phyloP scores from a whole-genome alignment of 2,113 vertebrate species.

The Dromiciops gliroides region DNA sequence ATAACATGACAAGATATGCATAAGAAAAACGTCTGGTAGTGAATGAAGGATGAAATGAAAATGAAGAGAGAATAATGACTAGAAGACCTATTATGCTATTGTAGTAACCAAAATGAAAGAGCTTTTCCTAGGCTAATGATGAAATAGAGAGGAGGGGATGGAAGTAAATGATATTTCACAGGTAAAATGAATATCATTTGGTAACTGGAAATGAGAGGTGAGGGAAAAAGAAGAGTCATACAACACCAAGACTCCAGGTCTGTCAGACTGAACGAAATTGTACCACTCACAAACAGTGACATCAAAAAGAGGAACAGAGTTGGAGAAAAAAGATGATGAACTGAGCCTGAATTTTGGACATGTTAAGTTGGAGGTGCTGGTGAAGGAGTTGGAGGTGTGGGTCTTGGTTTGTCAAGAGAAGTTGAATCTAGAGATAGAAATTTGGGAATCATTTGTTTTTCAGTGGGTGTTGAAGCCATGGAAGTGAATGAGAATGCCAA shows the following conservation, averaged over 20 bases:
- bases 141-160: neutral
- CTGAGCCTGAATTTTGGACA: neutral
- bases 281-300: neutral
- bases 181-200: neutral
- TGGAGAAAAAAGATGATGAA: neutral
- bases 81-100: neutral
- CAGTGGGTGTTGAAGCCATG: slow-evolving; percentile 25
- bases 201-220: neutral
- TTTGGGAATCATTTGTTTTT: neutral
- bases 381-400: neutral
- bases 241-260: neutral
- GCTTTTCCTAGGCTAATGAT: neutral
- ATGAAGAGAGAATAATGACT: neutral
- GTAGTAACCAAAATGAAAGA: neutral
- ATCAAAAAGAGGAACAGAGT: neutral
- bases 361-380: neutral
- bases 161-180: neutral
- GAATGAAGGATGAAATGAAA: neutral
- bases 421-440: neutral
- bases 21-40: neutral
- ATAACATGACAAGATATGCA: neutral
- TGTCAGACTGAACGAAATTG: neutral
- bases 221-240: neutral
- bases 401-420: neutral
- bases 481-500: neutral